phyloP scores from a whole-genome alignment of 2,113 vertebrate species.

The Coregonus clupeaformis region DNA sequence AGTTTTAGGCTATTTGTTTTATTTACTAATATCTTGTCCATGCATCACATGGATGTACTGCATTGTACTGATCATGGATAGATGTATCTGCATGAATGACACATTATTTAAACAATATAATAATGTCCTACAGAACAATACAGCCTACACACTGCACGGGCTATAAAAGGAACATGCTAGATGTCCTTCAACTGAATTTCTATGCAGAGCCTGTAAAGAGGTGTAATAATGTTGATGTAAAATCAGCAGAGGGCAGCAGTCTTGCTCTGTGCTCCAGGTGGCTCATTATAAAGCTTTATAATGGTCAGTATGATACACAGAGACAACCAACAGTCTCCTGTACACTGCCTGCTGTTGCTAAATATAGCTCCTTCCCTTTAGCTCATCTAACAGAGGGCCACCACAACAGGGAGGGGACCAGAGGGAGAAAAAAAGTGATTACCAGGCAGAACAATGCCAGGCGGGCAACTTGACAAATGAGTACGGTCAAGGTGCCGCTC shows the following conservation, averaged over 20 bases:
- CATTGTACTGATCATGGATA: not conserved
- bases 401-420: not conserved
- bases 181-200: not conserved
- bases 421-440: conserved; percentile 20
- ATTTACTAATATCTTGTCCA: no score
- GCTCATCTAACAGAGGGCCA: conserved; percentile 16
- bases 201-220: not conserved
- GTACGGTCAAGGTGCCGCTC: conserved; percentile 39
- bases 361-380: conserved; percentile 28
- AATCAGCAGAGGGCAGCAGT: not conserved
- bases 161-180: conserved; percentile 44
- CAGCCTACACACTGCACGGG: conserved; percentile 16
- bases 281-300: conserved; percentile 39
- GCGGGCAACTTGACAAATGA: conserved; percentile 51
- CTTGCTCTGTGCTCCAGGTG: conserved; percentile 24
- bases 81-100: not conserved
- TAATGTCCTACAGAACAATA: not conserved
- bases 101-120: not conserved
- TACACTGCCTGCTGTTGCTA: conserved; percentile 10
- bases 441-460: conserved; percentile 42
- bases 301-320: conserved; percentile 44
- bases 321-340: conserved; percentile 29
- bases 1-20: no score
- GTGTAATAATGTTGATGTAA: not conserved
- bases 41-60: not conserved